Evolutionary conservation across 1,140 invertebrate genomes (phyloP).

Genomic region (Atta texana): DNA sequence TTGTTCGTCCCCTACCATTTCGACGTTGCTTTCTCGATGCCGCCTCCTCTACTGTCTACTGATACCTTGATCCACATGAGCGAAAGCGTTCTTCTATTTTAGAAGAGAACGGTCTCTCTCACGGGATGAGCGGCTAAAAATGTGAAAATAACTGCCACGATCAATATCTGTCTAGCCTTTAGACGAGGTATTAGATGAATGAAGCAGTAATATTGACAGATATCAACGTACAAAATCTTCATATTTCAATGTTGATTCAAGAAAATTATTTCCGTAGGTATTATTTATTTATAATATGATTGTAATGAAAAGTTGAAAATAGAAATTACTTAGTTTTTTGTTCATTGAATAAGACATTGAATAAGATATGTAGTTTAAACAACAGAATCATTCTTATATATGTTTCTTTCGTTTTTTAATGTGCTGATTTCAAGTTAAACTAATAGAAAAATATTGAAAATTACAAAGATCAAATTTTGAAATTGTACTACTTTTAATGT

Average conservation of each 20-base stretch:
- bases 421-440: too few relatives aligned
- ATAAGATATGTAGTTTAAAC: too few relatives aligned
- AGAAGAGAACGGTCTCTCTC: constrained; percentile 83
- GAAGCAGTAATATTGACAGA: background rate
- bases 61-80: constrained; percentile 82
- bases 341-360: too few relatives aligned
- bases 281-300: background rate
- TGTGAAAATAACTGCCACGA: constrained; percentile 22
- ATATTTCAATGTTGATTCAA: background rate
- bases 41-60: constrained; percentile 82
- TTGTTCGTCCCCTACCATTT: constrained; percentile 53
- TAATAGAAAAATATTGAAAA: too few relatives aligned
- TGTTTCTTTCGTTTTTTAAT: too few relatives aligned
- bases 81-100: constrained; percentile 67
- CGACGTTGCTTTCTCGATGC: constrained; percentile 45
- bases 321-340: too few relatives aligned
- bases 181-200: background rate
- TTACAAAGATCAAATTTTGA: too few relatives aligned
- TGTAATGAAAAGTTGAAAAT: background rate
- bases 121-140: constrained; percentile 39
- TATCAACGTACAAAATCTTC: background rate
- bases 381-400: too few relatives aligned
- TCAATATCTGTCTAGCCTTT: background rate
- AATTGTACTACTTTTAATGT: too few relatives aligned
- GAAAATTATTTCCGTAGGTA: background rate